Conservation (phyloP, 2,113 vertebrate genomes). For the Stegastes partitus region DNA sequence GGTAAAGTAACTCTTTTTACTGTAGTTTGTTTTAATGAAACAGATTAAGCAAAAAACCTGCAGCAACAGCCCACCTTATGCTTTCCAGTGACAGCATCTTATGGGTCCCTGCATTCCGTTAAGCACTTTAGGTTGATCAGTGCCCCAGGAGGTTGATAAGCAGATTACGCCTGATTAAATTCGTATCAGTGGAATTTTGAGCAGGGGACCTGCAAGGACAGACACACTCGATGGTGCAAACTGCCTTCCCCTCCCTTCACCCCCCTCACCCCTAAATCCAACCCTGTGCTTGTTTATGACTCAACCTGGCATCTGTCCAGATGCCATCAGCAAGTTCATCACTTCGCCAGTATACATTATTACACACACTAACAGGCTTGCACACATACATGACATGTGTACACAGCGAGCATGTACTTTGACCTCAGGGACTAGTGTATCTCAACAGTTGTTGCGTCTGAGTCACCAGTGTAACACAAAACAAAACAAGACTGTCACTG, state of each 20-base stretch:
- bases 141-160: conserved; percentile 85
- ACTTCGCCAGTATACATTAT: conserved; percentile 63
- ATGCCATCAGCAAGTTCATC: conserved; percentile 79
- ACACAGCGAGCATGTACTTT: conserved; percentile 41
- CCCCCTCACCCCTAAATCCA: conserved; percentile 61
- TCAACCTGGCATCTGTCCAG: conserved; percentile 82
- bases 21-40: conserved; percentile 80
- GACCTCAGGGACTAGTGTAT: conserved; percentile 66
- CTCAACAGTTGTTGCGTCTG: conserved; percentile 65
- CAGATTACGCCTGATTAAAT: conserved; percentile 90
- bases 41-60: conserved; percentile 72
- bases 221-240: conserved; percentile 67
- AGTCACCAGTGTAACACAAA: conserved; percentile 61
- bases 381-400: conserved; percentile 28
- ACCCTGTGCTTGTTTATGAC: conserved; percentile 78
- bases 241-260: conserved; percentile 44
- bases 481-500: conserved; percentile 53
- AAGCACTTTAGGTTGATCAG: conserved; percentile 85
- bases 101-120: conserved; percentile 79
- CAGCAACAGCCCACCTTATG: conserved; percentile 73
- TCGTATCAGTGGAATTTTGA: conserved; percentile 86
- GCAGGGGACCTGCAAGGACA: conserved; percentile 84
- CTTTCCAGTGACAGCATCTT: conserved; percentile 81
- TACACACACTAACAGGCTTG: conserved; percentile 11
- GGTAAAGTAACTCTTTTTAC: conserved; percentile 43